Evolutionary conservation across 35 echinoderm and acorn worm genomes (phyloP).

Genomic region (Lytechinus variegatus): DNA sequence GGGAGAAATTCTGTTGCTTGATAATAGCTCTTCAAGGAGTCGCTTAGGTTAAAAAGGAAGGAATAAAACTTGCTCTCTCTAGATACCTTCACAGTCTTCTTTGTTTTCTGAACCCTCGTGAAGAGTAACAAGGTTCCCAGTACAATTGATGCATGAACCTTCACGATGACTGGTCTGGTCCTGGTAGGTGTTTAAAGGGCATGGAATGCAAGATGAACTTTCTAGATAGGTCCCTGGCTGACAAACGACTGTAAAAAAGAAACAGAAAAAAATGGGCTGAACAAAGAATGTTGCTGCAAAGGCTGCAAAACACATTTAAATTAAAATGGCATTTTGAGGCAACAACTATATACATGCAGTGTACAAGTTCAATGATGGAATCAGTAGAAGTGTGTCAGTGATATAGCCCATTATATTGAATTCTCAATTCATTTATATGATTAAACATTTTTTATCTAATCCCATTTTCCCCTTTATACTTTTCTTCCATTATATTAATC

Average conservation of each 20-base stretch:
- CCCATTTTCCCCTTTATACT: not conserved
- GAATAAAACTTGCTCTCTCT: not conserved
- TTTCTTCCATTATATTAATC: not conserved
- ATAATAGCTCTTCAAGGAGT: too few relatives aligned
- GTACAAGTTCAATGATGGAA: not conserved
- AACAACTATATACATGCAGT: not conserved
- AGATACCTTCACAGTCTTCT: not conserved
- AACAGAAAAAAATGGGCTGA: too few relatives aligned
- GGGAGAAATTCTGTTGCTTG: too few relatives aligned
- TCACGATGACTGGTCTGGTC: not conserved
- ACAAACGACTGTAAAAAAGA: not conserved
- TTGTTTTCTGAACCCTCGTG: not conserved
- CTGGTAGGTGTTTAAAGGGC: not conserved
- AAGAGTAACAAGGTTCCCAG: not conserved
- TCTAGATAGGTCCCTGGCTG: not conserved
- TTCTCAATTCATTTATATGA: not conserved
- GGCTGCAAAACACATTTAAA: not conserved
- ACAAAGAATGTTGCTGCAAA: not conserved
- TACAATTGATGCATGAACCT: not conserved
- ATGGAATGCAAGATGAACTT: not conserved
- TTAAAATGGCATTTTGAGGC: not conserved
- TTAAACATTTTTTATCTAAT: not conserved
- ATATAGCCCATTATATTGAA: not conserved
- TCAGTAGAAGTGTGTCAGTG: not conserved
- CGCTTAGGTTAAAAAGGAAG: too few relatives aligned